Evolutionary conservation across 2,797 vertebrate genomes (phyloP), one percentile per base, ranked within the genome.

Genomic region (Apodemus agrarius): DNA sequence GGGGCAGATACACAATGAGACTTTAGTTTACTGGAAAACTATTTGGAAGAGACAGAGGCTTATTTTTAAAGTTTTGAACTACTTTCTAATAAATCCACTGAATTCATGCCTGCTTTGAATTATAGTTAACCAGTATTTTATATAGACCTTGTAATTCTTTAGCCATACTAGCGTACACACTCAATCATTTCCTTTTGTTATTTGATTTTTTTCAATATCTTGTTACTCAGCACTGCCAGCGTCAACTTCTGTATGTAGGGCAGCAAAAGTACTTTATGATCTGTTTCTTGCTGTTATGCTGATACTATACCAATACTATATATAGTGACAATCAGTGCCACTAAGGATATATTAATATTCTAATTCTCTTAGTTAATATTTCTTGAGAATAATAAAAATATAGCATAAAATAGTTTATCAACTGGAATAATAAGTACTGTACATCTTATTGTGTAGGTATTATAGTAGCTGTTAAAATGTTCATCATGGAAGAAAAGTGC

Each of bases 361-460:
- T 31, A 49, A 0, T 90, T 95, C 26, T 91, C 81, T 95, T 75
- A 83, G 0, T 90, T 80, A 76, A 72, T 11, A 89, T 76, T 43
- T 91, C 22, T 85, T 91, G 52, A 91, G 76, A 54, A 85, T 86
- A 76, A 31, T 94, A 95, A 78, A 95, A 49, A n/a, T n/a, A 43
- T 0, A 81, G 29, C 69, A 75, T 85, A 92, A 92, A 88, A 72
- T 82, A 88, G 74, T 61, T 79, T 94, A 61, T 84, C 49, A 81
- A 93, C 63, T 74, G 76, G 43, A 29, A 65, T 46, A 54, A 21
- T 72, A 90, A 37, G 59, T 74, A 19, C 34, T 87, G 1, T 59
- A 76, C 75, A 43, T 82, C 57, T 40, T 85, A 0, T 21, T 40
- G 49, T 63, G 0, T n/a, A 72, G 52, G 22, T 46, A 29, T 37